A percentile compares a stretch with the other conserved stretches of the same genome.
Evolutionary conservation across 2,113 vertebrate genomes (phyloP).

Genomic region (Eurypyga helias): DNA sequence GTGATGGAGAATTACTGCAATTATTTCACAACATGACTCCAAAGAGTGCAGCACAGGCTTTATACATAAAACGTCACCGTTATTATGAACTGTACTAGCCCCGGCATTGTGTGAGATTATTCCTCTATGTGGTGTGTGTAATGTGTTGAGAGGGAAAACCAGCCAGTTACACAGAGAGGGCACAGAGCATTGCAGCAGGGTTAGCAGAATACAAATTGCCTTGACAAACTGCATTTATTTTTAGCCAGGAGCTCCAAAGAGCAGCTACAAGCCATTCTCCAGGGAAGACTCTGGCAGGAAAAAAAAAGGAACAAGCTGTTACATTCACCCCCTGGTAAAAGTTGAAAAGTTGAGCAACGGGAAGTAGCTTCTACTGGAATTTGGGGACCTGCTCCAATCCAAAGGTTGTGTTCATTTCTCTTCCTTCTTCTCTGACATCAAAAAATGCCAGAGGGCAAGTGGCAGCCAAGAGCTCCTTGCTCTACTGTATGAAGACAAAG

Average conservation of each 20-base stretch:
- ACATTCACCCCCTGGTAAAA: not conserved
- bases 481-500: not conserved
- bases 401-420: not conserved
- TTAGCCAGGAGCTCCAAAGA: not conserved
- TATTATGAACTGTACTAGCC: not conserved
- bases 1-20: not conserved
- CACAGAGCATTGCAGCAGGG: not conserved
- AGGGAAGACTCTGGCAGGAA: not conserved
- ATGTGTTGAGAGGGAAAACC: not conserved
- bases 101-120: not conserved
- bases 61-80: not conserved
- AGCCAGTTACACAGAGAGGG: not conserved
- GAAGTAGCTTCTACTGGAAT: not conserved
- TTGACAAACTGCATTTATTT: constrained; percentile 1
- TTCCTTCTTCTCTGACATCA: not conserved
- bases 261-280: not conserved
- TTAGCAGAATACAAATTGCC: constrained; percentile 1
- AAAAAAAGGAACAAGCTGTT: not conserved
- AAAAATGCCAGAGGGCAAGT: not conserved
- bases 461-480: not conserved
- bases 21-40: not conserved
- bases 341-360: not conserved
- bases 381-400: not conserved
- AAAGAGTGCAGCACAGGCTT: not conserved
- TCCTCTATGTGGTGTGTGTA: not conserved